These are phyloP conservation scores for Archips crataeganus DNA, from an alignment of 2,888 invertebrate species.

Conservation along the genomic window DNA sequence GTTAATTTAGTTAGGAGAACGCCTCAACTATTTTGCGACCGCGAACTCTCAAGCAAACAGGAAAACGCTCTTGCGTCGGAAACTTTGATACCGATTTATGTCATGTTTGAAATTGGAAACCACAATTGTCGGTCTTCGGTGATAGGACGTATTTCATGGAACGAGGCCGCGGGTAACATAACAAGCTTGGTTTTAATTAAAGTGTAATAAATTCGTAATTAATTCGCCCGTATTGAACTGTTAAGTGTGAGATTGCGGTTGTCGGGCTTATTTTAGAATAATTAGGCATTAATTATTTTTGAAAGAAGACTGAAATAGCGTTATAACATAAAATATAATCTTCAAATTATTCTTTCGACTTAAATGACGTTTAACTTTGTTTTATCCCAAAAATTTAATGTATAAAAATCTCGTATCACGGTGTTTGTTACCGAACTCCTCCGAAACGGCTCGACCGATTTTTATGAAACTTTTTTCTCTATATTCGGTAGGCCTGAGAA, in stretches of 20 bases:
- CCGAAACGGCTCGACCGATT: too few relatives aligned
- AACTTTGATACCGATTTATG: slow-evolving; percentile 40
- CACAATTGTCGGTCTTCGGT: slow-evolving; percentile 36
- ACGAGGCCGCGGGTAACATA: slow-evolving; percentile 24
- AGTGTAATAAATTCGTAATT: slow-evolving; percentile 16
- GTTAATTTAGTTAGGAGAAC: slow-evolving; percentile 51
- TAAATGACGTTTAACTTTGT: too few relatives aligned
- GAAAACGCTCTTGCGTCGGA: slow-evolving; percentile 40
- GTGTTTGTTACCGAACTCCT: too few relatives aligned
- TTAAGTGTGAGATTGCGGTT: background rate
- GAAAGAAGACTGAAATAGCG: background rate
- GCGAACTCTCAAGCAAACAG: slow-evolving; percentile 40
- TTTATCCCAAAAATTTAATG: too few relatives aligned
- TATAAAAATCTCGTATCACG: too few relatives aligned
- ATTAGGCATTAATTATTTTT: background rate
- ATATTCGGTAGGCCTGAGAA: too few relatives aligned
- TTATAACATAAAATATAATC: too few relatives aligned
- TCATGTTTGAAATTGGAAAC: slow-evolving; percentile 39
- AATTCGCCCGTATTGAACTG: background rate
- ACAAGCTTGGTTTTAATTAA: slow-evolving; percentile 36
- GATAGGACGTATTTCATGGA: slow-evolving; percentile 33
- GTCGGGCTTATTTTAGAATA: background rate
- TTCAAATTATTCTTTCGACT: too few relatives aligned
- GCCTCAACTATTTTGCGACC: slow-evolving; percentile 48
- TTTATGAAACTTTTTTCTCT: too few relatives aligned